Percentiles rank a stretch among this genome's conserved stretches.
These are phyloP conservation scores for Eurois occulta DNA, from an alignment of 2,888 invertebrate species.

Conservation along the genomic window DNA sequence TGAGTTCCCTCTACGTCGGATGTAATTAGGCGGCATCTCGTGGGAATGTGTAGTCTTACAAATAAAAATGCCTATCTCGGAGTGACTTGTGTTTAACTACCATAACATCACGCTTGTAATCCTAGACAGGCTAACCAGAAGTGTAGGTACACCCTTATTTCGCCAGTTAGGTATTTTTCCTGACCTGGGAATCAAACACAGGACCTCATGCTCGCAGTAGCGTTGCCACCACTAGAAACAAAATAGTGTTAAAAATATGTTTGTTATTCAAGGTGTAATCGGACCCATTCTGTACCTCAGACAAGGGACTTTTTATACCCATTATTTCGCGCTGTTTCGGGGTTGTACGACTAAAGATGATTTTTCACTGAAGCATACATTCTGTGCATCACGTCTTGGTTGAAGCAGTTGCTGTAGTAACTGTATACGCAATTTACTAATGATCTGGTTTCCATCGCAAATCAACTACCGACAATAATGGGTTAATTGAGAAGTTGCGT, in stretches of 20 bases:
- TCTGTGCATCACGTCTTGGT: background rate
- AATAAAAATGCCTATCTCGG: background rate
- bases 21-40: constrained; percentile 18
- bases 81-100: background rate
- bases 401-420: background rate
- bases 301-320: no score
- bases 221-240: no score
- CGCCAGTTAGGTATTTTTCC: background rate
- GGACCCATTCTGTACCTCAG: no score
- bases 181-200: background rate
- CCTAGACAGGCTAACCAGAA: background rate
- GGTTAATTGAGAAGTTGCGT: background rate
- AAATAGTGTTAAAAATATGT: no score
- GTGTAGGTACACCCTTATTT: background rate
- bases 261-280: no score
- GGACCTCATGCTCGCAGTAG: no score
- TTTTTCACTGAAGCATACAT: no score
- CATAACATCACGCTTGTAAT: background rate
- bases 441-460: background rate
- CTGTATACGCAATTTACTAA: background rate
- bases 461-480: background rate
- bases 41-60: background rate
- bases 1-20: background rate
- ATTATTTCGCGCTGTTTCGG: no score
- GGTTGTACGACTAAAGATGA: no score